phyloP scores from a whole-genome alignment of 2,888 invertebrate genomes.

The Tineola bisselliella region DNA sequence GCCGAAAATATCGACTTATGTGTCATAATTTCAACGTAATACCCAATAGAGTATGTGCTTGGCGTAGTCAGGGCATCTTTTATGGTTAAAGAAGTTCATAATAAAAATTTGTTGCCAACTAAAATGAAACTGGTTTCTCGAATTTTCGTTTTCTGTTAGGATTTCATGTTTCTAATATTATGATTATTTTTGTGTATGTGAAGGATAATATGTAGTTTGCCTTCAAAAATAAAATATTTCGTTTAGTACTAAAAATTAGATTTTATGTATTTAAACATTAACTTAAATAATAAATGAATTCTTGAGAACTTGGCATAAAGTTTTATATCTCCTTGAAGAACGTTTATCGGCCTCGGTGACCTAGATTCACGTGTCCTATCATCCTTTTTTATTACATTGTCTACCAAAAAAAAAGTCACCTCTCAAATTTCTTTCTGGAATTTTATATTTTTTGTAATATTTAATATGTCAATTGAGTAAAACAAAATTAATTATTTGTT shows the following conservation, averaged over 20 bases:
- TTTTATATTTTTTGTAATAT: no score
- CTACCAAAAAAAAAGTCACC: background rate
- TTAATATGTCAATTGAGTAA: no score
- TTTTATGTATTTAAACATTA: background rate
- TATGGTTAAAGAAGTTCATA: constrained; percentile 7
- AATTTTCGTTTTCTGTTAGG: background rate
- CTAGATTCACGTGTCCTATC: constrained; percentile 1
- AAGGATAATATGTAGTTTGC: no score
- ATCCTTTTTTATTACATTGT: constrained; percentile 10
- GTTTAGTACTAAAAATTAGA: no score
- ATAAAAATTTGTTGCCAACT: constrained; percentile 4
- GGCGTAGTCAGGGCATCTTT: background rate
- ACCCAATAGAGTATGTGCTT: constrained; percentile 12
- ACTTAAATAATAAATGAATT: background rate
- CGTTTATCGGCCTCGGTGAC: background rate
- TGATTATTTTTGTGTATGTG: background rate
- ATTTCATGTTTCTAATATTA: background rate
- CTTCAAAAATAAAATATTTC: no score
- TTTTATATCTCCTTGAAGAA: constrained; percentile 6
- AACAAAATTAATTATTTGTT: background rate
- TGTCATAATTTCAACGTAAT: constrained; percentile 15
- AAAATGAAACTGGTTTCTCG: background rate
- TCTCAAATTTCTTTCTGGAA: no score
- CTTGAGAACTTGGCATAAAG: background rate
- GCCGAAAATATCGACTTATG: constrained; percentile 19